These are phyloP conservation scores for Blastobasis adustella DNA, from an alignment of 2,888 invertebrate species.

Conservation along the genomic window DNA sequence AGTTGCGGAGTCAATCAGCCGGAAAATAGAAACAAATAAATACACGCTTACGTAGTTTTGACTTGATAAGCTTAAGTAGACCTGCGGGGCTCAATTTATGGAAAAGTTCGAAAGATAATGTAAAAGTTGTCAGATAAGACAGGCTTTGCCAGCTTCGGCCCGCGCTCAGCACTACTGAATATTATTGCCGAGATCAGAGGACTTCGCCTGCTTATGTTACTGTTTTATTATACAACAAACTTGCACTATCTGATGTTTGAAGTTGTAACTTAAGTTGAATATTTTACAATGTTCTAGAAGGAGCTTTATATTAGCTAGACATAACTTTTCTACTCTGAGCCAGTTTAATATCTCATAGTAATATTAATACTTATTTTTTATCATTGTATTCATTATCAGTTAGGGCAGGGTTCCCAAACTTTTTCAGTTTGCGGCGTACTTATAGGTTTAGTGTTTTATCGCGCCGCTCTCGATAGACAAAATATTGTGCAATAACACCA, in stretches of 20 bases:
- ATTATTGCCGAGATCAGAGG: constrained; percentile 32
- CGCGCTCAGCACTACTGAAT: constrained; percentile 41
- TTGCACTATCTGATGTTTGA: constrained; percentile 6
- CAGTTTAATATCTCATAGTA: too few species aligned
- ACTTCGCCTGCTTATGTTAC: constrained; percentile 36
- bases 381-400: too few species aligned
- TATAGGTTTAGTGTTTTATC: too few species aligned
- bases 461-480: too few species aligned
- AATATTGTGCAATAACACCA: too few species aligned
- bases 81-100: constrained; percentile 55
- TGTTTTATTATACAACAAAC: constrained; percentile 27
- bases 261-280: neutral
- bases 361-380: too few species aligned
- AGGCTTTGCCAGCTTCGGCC: constrained; percentile 46
- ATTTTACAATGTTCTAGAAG: too few species aligned
- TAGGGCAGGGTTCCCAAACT: too few species aligned
- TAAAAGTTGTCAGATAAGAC: constrained; percentile 65
- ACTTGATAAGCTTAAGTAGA: constrained; percentile 65
- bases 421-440: too few species aligned
- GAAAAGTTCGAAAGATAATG: constrained; percentile 61
- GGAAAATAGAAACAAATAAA: constrained; percentile 71
- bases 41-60: constrained; percentile 66
- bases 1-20: constrained; percentile 62
- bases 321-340: too few species aligned
- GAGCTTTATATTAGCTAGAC: too few species aligned